Evolutionary conservation across 2,797 vertebrate species (phyloP).

Genomic region (Threskiornis aethiopicus): DNA sequence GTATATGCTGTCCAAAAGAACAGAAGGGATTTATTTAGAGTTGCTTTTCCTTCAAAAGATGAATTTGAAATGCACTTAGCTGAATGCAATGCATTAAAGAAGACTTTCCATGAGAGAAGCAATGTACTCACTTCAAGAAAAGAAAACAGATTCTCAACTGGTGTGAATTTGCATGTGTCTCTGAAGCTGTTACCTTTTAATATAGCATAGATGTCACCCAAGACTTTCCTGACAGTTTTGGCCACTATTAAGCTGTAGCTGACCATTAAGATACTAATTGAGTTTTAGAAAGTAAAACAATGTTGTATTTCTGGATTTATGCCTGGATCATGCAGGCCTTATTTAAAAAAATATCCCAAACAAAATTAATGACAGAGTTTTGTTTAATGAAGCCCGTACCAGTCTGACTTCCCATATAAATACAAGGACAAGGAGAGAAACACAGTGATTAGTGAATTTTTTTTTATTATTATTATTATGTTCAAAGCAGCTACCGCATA

Average conservation of each 20-base stretch:
- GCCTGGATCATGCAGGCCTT: background rate
- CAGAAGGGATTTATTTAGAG: constrained; percentile 8
- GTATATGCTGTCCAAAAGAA: background rate
- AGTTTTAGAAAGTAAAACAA: background rate
- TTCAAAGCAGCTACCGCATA: background rate
- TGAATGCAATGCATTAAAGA: background rate
- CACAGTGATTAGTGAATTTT: background rate
- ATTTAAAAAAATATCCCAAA: background rate
- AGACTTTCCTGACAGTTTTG: background rate
- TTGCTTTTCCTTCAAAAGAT: background rate
- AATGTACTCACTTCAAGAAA: background rate
- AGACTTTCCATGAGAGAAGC: background rate
- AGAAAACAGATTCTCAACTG: background rate
- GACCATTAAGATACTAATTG: background rate
- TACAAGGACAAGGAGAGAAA: background rate
- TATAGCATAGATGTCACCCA: background rate
- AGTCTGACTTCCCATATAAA: background rate
- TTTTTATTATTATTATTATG: background rate
- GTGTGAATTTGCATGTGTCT: background rate
- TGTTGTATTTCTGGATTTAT: background rate
- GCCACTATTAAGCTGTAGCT: background rate
- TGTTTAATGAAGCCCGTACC: background rate
- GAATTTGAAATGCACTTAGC: background rate
- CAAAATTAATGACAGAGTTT: background rate
- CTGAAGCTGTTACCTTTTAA: background rate